Conservation (phyloP, 2,113 vertebrate species). For the Archocentrus centrarchus region DNA sequence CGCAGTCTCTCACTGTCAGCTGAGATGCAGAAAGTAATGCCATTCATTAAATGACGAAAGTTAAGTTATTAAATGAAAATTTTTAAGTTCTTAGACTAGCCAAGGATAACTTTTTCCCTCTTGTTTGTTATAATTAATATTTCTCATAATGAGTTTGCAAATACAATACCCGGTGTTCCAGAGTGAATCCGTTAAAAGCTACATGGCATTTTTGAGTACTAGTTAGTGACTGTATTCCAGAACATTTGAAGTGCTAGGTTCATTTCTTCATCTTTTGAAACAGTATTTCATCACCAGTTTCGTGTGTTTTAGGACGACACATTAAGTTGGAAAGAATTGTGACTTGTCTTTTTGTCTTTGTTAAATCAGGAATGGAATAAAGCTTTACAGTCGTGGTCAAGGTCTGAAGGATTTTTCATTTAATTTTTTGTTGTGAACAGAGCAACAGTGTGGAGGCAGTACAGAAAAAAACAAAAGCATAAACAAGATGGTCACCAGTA, state of each 20-base stretch:
- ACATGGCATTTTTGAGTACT: slow-evolving; percentile 22
- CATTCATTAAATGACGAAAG: slow-evolving; percentile 73
- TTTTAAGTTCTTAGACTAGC: slow-evolving; percentile 65
- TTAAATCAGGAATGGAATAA: neutral
- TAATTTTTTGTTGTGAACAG: neutral
- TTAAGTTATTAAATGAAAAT: slow-evolving; percentile 74
- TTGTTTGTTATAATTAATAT: slow-evolving; percentile 74
- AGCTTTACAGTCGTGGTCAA: neutral
- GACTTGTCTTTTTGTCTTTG: neutral
- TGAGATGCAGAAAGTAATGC: slow-evolving; percentile 73
- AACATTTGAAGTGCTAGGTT: neutral
- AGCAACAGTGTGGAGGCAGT: neutral
- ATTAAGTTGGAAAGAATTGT: neutral
- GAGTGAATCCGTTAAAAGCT: slow-evolving; percentile 66
- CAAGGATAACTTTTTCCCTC: slow-evolving; percentile 66
- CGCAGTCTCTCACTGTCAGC: slow-evolving; percentile 73
- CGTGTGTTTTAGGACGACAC: neutral
- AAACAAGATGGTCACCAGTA: neutral
- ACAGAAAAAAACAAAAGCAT: neutral
- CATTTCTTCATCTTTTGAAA: slow-evolving; percentile 15
- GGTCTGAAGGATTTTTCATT: neutral
- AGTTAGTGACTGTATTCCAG: slow-evolving; percentile 17
- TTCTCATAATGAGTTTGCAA: slow-evolving; percentile 75
- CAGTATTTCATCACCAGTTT: neutral
- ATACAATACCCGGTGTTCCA: slow-evolving; percentile 71